Evolutionary conservation across 1,140 invertebrate genomes (phyloP), one percentile per base, ranked within the genome.

Genomic region (Agrilus planipennis): DNA sequence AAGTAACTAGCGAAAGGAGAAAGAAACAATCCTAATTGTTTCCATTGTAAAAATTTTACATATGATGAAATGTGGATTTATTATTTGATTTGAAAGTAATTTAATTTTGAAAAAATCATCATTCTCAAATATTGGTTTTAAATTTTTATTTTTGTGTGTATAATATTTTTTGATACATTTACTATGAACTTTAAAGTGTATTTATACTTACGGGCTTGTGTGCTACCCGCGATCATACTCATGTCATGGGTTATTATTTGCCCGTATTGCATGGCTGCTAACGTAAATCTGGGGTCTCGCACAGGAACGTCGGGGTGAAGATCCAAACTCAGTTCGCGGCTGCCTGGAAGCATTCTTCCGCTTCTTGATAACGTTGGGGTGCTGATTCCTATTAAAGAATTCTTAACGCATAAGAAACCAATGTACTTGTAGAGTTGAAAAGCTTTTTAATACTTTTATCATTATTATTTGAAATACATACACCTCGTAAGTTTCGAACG

Each of bases 221-320:
- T 78, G 20, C 59, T 64, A 18, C 77, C 78, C 41, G 77, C 77
- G 28, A 79, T 75, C 60, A 84, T 67, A 31, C 76, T 81, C 79
- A 89, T 84, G 53, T 91, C 86, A 57, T 90, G 86, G 4, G 84
- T 85, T 17, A 90, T 78, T 36, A 90, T 81, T 61, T 90, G 87
- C 6, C 85, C 86, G 73, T 79, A 89, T 46, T 89, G 83, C 77
- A 89, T 88, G 14, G 83, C 72, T n/a, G 73, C 74, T 2, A 89
- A 60, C 2, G 79, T 83, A 66, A 75, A 85, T 31, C 75, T 61
- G 0, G 69, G 75, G 60, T 88, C 82, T 17, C 67, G 58, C 5
- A 70, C 52, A 2, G 78, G 65, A 1, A 76, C 60, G 43, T 82
- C 75, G 7, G 75, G 73, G 52, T 86, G 85, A 1, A 84, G 51